Conservation (phyloP, 2,797 vertebrate species). For the Acipenser ruthenus region DNA sequence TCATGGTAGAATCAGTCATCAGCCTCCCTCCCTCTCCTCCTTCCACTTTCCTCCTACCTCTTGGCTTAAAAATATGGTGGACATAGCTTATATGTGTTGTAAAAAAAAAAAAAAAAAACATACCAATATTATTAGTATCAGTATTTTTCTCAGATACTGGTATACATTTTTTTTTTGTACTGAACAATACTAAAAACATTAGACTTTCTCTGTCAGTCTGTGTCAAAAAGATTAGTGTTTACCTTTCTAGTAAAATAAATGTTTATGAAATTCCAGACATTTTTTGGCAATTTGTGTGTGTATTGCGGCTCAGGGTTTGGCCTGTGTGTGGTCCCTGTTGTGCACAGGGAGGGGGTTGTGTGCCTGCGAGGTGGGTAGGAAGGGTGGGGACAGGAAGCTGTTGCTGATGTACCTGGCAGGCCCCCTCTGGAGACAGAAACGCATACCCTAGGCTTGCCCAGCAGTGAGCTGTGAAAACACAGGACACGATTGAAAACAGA, state of each 20-base stretch:
- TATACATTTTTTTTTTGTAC: too few relatives aligned
- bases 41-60: too few relatives aligned
- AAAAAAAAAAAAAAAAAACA: too few relatives aligned
- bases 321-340: conserved; percentile 65
- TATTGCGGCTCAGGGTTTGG: not conserved
- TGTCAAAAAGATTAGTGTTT: conserved; percentile 30
- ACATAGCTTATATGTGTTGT: too few relatives aligned
- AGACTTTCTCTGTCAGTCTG: conserved; percentile 34
- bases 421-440: not conserved
- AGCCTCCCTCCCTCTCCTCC: too few relatives aligned
- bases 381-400: conserved; percentile 12
- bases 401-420: conserved; percentile 11
- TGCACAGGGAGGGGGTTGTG: conserved; percentile 53
- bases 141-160: too few relatives aligned
- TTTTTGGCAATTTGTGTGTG: conserved; percentile 29
- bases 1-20: too few relatives aligned
- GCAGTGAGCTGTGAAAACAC: not conserved
- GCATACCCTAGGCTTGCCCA: not conserved
- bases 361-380: conserved; percentile 32
- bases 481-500: not conserved
- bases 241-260: conserved; percentile 58
- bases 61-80: too few relatives aligned
- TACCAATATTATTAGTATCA: too few relatives aligned
- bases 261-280: conserved; percentile 68
- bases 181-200: conserved; percentile 9